Evolutionary conservation across 1,140 invertebrate species (phyloP).

Genomic region (Caligus rogercresseyi): DNA sequence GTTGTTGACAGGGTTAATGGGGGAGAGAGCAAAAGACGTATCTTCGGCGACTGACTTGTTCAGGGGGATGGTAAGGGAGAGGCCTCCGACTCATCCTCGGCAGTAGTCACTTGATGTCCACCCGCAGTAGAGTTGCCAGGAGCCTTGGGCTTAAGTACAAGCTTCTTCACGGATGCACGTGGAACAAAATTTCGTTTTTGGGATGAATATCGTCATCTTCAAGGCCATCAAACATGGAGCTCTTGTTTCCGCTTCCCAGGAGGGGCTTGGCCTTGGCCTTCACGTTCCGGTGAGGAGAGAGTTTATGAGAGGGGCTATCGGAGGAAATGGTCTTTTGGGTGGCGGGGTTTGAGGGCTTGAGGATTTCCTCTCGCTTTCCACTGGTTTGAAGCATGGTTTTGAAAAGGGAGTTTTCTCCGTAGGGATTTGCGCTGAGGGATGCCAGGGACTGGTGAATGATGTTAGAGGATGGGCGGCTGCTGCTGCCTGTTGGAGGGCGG

Average conservation of each 20-base stretch:
- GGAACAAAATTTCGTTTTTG: constrained; percentile 31
- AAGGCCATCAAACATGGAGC: constrained; percentile 34
- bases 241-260: constrained; percentile 18
- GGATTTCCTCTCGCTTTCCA: constrained; percentile 44
- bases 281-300: constrained; percentile 38
- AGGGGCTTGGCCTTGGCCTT: constrained; percentile 39
- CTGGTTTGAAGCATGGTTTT: constrained; percentile 31
- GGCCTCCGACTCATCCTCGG: background rate
- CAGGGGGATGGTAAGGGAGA: background rate
- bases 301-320: constrained; percentile 37
- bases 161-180: constrained; percentile 36
- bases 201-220: constrained; percentile 32
- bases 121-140: constrained; percentile 12
- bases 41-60: background rate
- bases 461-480: background rate
- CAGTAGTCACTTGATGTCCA: background rate
- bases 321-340: constrained; percentile 39
- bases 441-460: background rate
- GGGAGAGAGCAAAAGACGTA: background rate
- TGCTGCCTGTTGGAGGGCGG: background rate
- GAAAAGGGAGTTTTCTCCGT: constrained; percentile 19
- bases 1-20: background rate
- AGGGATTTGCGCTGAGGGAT: constrained; percentile 5
- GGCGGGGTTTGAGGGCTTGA: constrained; percentile 50
- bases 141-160: constrained; percentile 30